Evolutionary conservation across 2,797 vertebrate genomes (phyloP), one percentile per base, ranked within the genome.

Genomic region (Numenius phaeopus): DNA sequence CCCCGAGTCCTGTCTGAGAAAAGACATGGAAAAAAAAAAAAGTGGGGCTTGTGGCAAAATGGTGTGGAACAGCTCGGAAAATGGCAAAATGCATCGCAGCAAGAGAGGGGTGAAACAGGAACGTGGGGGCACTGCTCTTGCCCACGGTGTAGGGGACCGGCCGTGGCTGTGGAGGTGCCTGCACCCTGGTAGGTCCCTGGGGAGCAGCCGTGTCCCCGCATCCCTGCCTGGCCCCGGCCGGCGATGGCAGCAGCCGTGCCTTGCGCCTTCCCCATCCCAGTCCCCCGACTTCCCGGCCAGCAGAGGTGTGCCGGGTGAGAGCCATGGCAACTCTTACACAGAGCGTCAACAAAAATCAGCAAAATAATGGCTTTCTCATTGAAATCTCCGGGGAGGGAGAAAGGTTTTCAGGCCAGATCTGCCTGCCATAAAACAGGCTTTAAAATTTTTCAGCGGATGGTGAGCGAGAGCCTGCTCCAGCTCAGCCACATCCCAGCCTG

Each of bases 241-340:
- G 54, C 6, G 26, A 49, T 14, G 6, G 72, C 87, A 62, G 77
- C 58, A 7, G 83, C 89, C 0, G 4, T 52, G 89, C 57, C n/a
- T 64, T 5, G 29, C 2, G 8, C 61, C 30, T 39, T 88, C 39
- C 67, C 65, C 14, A 0, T 32, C 34, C 44, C 59, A 37, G 29
- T 17, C 2, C 57, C 12, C 12, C 1, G 2, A 3, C 15, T 76
- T 87, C 17, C 84, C 55, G 7, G 49, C 27, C 83, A 19, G 91
- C 19, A 62, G 67, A 96, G 91, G 75, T 42, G 92, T 55, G 79
- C 47, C 39, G 15, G 64, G 47, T 0, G 1, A 88, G 93, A 90
- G 72, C 86, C 88, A 72, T 81, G 94, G 92, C 90, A 96, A 88
- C 83, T 49, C 85, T 52, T 10, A 93, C 82, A 94, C 88, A 88